A percentile compares a stretch with the other conserved stretches of the same genome.
Conservation (phyloP, 1,140 invertebrate species). For the Zelostemma sp. region DNA sequence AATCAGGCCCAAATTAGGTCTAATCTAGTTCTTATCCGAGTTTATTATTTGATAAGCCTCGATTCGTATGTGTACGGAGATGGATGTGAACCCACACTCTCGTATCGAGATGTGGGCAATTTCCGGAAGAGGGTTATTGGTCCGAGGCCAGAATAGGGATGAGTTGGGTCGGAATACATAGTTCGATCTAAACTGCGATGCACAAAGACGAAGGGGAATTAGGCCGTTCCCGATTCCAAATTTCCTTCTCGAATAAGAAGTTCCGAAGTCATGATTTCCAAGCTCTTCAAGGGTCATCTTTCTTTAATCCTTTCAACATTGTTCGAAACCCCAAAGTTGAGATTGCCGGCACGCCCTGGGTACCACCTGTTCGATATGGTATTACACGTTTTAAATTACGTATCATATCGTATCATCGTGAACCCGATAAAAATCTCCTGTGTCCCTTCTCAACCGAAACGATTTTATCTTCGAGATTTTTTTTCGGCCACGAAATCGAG, state of each 20-base stretch:
- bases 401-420: slow-evolving; percentile 3
- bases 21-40: too few species aligned
- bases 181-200: slow-evolving; percentile 15
- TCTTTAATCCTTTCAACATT: not conserved
- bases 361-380: slow-evolving; percentile 7
- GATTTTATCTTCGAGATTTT: slow-evolving; percentile 1
- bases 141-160: slow-evolving; percentile 37
- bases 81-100: slow-evolving; percentile 15
- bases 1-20: too few species aligned
- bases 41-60: too few species aligned
- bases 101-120: slow-evolving; percentile 33
- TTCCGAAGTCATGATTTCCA: too few species aligned
- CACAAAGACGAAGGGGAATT: slow-evolving; percentile 23
- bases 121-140: slow-evolving; percentile 47
- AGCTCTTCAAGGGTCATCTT: not conserved
- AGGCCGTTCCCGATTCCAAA: slow-evolving; percentile 15
- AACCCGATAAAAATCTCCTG: not conserved
- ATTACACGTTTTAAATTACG: slow-evolving; percentile 6
- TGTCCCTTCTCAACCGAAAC: not conserved
- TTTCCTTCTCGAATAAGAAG: too few species aligned
- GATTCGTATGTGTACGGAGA: too few species aligned
- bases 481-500: too few species aligned
- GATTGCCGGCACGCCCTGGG: not conserved
- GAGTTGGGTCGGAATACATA: slow-evolving; percentile 30
- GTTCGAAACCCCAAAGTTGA: not conserved